Base-by-base conservation (phyloP, 2,113 vertebrate genomes). In the Entomyzon cyanotis region DNA sequence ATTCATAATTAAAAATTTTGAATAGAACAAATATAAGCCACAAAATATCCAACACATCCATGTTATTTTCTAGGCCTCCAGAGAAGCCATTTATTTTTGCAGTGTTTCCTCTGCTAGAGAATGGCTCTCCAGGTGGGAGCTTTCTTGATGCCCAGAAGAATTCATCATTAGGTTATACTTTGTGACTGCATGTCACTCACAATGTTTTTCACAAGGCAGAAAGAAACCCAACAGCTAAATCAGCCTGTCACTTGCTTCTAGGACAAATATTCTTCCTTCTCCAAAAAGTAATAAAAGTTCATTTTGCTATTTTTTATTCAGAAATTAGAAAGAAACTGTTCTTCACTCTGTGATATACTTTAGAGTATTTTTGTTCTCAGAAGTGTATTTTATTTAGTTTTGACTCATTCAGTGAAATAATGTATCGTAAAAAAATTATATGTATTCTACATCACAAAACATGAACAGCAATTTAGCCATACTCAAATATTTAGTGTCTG, bases 71-170 rank as follows among this genome's bases (percentile, higher is more conserved):
- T 52, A 44, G 25, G 42, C 44, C 44, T 84, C 59, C 60, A 89
- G 71, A 84, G 58, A 75, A 81, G 31, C 42, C 31, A 39, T 87
- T 94, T 59, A 81, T 67, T 96, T 94, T 80, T 75, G 53, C 58
- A 77, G 28, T 55, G 37, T 52, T 88, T 90, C n/a, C 14, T 75
- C 37, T 90, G 62, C n/a, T 81, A 35, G 28, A 93, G 84, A 86
- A 74, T 63, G 37, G 41, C 56, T 33, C 75, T 77, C 75, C 58
- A 87, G 71, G 79, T 94, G 68, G 50, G 60, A 86, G 22, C n/a
- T 67, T 77, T 70, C 84, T 77, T 42, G 39, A 84, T 84, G 53
- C 20, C 24, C 71, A 44, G 42, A 88, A 81, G 55, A 86, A 74
- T 84, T 85, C 67, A 53, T 64, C 81, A 90, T 85, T 74, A 89